Base-by-base conservation (phyloP, 1,140 invertebrate species). In the Hylaeus volcanicus region DNA sequence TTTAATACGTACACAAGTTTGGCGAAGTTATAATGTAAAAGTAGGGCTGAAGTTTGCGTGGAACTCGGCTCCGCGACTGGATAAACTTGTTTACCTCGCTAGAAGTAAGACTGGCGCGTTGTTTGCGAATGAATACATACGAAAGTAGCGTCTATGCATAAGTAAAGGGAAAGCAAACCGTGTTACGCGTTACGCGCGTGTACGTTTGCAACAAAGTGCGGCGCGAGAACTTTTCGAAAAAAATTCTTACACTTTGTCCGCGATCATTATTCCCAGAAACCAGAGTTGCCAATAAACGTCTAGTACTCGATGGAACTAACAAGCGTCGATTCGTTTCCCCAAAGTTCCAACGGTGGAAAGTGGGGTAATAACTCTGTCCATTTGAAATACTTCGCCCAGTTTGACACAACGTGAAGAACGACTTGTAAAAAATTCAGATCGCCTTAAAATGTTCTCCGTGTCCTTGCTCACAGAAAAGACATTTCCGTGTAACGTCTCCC, bases 61-160 rank as follows among this genome's bases (percentile, higher is more conserved):
- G 12, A 80, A 80, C 78, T 74, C 78, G 58, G 55, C 78, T 61
- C 15, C 78, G 71, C 43, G 72, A 53, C 64, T 74, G 72, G 63
- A 74, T 80, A 80, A 80, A 80, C 78, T 80, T 80, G 78, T 74
- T 80, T 73, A 73, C 78, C 4, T 43, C 41, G 45, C 72, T 74
- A 68, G 58, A 68, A 74, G 71, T 68, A 80, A 80, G 72, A 74
- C 78, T 45, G 71, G 26, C 68, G 63, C 78, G 78, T 60, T 74
- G 78, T 80, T 80, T 74, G 78, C 78, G 78, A 74, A 80, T 68
- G 72, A 80, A 79, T 79, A 73, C 69, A 65, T 79, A 65, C 41
- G 70, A 73, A 64, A 74, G 61, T 51, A 74, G 43, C 60, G 48
- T 26, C 70, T 65, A 74, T 79, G 77, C 77, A 73, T 73, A 79